phyloP scores from a whole-genome alignment of 2,888 invertebrate genomes.

The Caenorhabditis japonica region DNA sequence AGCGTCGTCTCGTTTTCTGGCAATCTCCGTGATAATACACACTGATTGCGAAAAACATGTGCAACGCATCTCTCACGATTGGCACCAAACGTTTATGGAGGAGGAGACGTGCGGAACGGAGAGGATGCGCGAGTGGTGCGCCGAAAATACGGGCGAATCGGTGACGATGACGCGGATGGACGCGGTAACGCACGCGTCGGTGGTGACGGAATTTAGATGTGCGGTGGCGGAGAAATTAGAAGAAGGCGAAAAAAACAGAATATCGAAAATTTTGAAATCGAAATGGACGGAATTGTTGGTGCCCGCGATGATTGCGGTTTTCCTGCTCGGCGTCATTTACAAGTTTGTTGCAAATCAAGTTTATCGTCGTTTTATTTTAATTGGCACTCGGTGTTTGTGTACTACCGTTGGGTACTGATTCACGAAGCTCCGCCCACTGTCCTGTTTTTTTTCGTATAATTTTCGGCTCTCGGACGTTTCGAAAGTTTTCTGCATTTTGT shows the following conservation, averaged over 20 bases:
- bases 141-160: not conserved
- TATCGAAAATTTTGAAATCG: no score
- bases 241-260: not conserved
- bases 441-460: no score
- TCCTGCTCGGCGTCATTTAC: slow-evolving; percentile 7
- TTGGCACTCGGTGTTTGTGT: no score
- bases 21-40: slow-evolving; percentile 4
- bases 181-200: not conserved
- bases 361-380: no score
- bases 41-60: not conserved
- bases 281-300: not conserved
- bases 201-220: slow-evolving; percentile 7
- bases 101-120: slow-evolving; percentile 26
- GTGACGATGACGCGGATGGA: not conserved
- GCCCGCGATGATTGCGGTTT: not conserved
- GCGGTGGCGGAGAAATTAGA: not conserved
- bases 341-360: slow-evolving; percentile 9
- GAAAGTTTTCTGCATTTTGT: no score
- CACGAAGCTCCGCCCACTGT: no score
- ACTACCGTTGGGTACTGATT: no score
- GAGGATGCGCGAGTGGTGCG: slow-evolving; percentile 19
- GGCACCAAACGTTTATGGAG: not conserved
- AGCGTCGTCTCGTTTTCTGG: no score
- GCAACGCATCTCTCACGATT: not conserved
- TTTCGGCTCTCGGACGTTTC: no score